Evolutionary conservation across 1,140 invertebrate species (phyloP), one percentile per base, ranked within the genome.

Genomic region (Drosophila auraria): DNA sequence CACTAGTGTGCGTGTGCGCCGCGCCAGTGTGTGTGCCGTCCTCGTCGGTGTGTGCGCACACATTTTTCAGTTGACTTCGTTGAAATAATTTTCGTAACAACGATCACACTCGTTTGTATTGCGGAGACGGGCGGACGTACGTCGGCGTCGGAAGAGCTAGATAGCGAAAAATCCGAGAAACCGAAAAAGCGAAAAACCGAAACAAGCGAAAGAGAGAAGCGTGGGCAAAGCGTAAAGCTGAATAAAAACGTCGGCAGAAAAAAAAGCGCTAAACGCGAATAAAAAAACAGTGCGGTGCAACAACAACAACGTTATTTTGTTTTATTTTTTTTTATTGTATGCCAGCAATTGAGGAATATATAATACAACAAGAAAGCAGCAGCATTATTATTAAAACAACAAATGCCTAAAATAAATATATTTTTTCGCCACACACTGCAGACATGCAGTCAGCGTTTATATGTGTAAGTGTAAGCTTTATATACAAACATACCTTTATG

Each of bases 31-130:
- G n/a, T 58, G 70, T 70, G 51, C 50, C 38, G 33, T 36, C 33
- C 33, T 36, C 33, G 33, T 30, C 15, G 17, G 68, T 77, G 36
- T 51, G 70, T 65, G 65, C 77, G 78, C 74, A 84, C 74, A 90
- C 75, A 90, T 82, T 90, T 89, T 89, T 86, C 86, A 84, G 86
- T 89, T 82, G 90, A 92, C 90, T 92, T 89, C 87, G 91, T 83
- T 80, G 79, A 90, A 92, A 91, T 92, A 91, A 91, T 92, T 92
- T 92, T 92, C 90, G 90, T 92, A 87, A 92, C 87, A 91, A 92
- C 91, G 91, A 92, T 92, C 91, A 87, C 91, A 92, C 87, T 92
- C 83, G 82, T 91, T 89, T 92, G 80, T 91, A 87, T 91, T 91
- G 89, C 90, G 80, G 86, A 83, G 86, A 84, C 90, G 89, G 84